Percentiles rank a stretch among this genome's conserved stretches.
Evolutionary conservation across 1,140 invertebrate species (phyloP).

Genomic region (Sitophilus oryzae): DNA sequence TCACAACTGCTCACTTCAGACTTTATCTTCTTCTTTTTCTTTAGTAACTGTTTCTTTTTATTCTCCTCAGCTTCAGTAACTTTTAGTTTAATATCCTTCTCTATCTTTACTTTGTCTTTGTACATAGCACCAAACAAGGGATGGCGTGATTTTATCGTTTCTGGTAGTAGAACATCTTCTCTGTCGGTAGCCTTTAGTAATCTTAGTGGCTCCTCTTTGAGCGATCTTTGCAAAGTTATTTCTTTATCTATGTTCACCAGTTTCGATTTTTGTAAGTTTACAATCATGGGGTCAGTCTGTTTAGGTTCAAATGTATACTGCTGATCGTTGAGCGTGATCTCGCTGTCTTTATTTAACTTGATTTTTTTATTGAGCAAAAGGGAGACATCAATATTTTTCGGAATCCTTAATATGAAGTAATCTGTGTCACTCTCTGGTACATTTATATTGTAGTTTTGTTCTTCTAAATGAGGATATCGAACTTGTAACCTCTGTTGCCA

Average conservation of each 20-base stretch:
- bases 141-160: neutral
- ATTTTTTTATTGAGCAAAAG: neutral
- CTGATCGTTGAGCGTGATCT: neutral
- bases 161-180: neutral
- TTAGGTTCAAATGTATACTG: neutral
- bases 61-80: neutral
- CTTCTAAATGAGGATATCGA: neutral
- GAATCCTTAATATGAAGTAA: neutral
- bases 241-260: neutral
- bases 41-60: neutral
- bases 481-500: neutral
- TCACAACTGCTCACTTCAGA: neutral
- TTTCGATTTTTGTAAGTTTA: neutral
- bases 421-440: neutral
- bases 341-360: neutral
- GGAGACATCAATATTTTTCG: neutral
- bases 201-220: neutral
- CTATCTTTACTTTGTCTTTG: neutral
- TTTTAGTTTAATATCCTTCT: neutral
- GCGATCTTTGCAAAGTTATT: neutral
- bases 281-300: neutral
- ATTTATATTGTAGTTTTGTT: neutral
- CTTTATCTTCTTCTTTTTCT: neutral
- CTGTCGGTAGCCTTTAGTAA: neutral
- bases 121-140: neutral